These are phyloP conservation scores for Dasyornis broadbenti DNA, from an alignment of 2,113 vertebrate species.

Conservation along the genomic window DNA sequence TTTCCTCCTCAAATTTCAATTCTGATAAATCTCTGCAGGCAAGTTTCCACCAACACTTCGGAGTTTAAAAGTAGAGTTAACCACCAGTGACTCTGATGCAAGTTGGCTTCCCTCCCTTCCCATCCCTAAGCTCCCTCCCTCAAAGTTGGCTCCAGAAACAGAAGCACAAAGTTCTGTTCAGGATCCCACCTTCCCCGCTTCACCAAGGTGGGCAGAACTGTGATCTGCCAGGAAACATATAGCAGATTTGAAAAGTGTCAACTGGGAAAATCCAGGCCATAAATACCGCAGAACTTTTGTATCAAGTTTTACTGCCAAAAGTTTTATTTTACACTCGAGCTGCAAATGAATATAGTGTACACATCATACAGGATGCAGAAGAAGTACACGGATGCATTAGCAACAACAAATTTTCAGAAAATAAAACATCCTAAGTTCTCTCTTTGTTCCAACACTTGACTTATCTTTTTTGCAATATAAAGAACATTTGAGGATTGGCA, in stretches of 20 bases:
- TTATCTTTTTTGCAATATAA: neutral
- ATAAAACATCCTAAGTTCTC: neutral
- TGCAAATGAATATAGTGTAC: neutral
- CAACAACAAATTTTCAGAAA: neutral
- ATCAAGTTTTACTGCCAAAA: constrained; percentile 3
- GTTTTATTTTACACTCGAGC: constrained; percentile 20
- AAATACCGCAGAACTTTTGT: neutral
- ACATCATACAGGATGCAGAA: neutral
- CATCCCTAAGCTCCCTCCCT: neutral
- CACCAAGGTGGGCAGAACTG: neutral
- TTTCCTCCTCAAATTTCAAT: neutral
- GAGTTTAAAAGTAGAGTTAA: neutral
- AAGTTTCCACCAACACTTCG: neutral
- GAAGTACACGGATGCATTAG: no score
- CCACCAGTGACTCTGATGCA: neutral
- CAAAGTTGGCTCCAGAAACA: neutral
- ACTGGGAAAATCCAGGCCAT: neutral
- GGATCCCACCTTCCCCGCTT: neutral
- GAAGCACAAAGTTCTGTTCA: neutral
- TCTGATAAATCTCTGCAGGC: neutral
- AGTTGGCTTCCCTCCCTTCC: neutral
- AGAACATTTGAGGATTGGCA: neutral
- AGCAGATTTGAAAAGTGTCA: neutral
- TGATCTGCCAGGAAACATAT: neutral
- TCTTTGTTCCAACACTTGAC: neutral